These are phyloP conservation scores for Perca schrenkii DNA, from an alignment of 2,113 vertebrate genomes.

Conservation along the genomic window DNA sequence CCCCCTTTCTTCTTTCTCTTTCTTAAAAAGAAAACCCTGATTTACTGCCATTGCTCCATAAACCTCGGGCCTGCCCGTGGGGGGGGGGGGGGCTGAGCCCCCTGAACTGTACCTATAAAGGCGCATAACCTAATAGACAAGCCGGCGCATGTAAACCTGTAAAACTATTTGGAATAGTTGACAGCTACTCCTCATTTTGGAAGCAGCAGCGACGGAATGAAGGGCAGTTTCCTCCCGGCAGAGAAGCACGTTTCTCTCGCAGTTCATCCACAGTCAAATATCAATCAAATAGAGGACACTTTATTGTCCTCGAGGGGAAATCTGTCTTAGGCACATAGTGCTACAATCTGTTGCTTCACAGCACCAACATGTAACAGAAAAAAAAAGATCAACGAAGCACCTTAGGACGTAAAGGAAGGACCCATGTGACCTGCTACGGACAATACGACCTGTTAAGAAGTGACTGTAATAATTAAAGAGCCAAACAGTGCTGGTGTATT, in stretches of 20 bases:
- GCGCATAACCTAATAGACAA: constrained; percentile 76
- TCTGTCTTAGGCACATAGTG: too few species aligned
- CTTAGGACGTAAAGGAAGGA: too few species aligned
- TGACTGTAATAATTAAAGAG: too few species aligned
- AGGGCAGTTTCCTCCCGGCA: constrained; percentile 45
- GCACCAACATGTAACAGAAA: too few species aligned
- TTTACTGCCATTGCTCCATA: constrained; percentile 67
- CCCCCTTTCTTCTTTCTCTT: constrained; percentile 14
- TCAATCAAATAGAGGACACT: too few species aligned
- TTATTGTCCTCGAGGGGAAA: too few species aligned
- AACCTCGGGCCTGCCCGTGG: constrained; percentile 29
- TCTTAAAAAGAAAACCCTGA: constrained; percentile 15
- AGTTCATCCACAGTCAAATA: not conserved
- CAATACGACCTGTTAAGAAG: too few species aligned
- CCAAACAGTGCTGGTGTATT: too few species aligned
- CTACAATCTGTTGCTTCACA: too few species aligned
- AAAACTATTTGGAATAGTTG: constrained; percentile 85
- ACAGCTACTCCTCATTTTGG: constrained; percentile 70
- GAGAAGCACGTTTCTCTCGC: constrained; percentile 22
- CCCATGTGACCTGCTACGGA: too few species aligned
- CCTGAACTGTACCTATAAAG: constrained; percentile 75
- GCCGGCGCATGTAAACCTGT: constrained; percentile 80
- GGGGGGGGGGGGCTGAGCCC: constrained; percentile 44
- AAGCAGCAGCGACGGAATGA: constrained; percentile 50
- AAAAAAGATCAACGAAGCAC: too few species aligned